Evolutionary conservation across 2,888 invertebrate genomes (phyloP).

Genomic region (Chrysopilus asiliformis): DNA sequence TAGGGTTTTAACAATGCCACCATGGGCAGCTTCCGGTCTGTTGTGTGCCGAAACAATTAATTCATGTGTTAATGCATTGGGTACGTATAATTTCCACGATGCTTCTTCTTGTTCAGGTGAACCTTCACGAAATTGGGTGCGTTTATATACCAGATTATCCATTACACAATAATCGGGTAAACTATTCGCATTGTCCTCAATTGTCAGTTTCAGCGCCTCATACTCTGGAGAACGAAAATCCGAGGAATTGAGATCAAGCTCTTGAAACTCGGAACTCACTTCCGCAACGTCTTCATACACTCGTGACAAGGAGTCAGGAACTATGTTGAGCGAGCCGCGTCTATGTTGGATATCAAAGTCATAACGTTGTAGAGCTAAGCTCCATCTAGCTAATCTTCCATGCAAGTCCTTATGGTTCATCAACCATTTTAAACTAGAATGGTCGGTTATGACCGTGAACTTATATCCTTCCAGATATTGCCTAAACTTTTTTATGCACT

Average conservation of each 20-base stretch:
- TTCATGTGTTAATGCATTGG: not conserved
- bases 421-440: no score
- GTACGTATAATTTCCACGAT: slow-evolving; percentile 9
- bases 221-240: not conserved
- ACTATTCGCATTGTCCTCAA: not conserved
- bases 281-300: slow-evolving; percentile 4
- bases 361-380: slow-evolving; percentile 20
- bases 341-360: slow-evolving; percentile 17
- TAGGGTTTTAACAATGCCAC: slow-evolving; percentile 10
- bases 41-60: slow-evolving; percentile 2
- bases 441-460: no score
- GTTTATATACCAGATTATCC: slow-evolving; percentile 4
- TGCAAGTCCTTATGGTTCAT: slow-evolving; percentile 18
- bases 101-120: slow-evolving; percentile 5
- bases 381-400: no score
- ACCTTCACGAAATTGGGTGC: not conserved
- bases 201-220: not conserved
- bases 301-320: slow-evolving; percentile 20
- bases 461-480: no score
- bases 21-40: slow-evolving; percentile 4
- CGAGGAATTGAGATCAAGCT: not conserved
- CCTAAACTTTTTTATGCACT: no score
- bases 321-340: slow-evolving; percentile 17
- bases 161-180: not conserved
- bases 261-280: not conserved